Conservation (phyloP, 2,797 vertebrate genomes). For the Anabas testudineus region DNA sequence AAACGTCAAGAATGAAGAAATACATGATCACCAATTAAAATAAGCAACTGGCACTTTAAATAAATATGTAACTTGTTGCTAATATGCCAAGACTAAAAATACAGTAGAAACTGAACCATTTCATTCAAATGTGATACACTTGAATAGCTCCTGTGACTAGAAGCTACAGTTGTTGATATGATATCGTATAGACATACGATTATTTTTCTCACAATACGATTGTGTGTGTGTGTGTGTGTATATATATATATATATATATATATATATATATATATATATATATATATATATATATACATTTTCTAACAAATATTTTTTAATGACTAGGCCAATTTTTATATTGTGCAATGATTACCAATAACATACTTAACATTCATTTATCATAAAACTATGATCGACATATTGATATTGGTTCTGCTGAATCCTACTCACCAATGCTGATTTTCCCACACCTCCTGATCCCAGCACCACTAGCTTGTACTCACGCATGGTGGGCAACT, state of each 20-base stretch:
- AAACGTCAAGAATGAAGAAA: background rate
- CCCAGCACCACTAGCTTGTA: conserved; percentile 99
- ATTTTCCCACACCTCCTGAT: conserved; percentile 99
- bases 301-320: too few species aligned
- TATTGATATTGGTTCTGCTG: background rate
- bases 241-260: too few species aligned
- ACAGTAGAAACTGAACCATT: background rate
- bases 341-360: background rate
- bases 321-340: background rate
- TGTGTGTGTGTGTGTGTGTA: too few species aligned
- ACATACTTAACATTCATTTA: background rate
- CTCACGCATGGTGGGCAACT: conserved; percentile 96
- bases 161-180: too few species aligned
- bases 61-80: too few species aligned
- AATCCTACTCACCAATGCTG: conserved; percentile 92
- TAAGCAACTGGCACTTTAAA: too few species aligned
- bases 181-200: too few species aligned
- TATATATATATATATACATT: too few species aligned
- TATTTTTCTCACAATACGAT: too few species aligned
- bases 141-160: too few species aligned
- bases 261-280: too few species aligned
- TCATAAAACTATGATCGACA: background rate
- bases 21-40: background rate
- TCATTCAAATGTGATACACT: background rate
- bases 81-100: background rate